Conservation (phyloP, 2,888 invertebrate species). For the Eilema griseolum region DNA sequence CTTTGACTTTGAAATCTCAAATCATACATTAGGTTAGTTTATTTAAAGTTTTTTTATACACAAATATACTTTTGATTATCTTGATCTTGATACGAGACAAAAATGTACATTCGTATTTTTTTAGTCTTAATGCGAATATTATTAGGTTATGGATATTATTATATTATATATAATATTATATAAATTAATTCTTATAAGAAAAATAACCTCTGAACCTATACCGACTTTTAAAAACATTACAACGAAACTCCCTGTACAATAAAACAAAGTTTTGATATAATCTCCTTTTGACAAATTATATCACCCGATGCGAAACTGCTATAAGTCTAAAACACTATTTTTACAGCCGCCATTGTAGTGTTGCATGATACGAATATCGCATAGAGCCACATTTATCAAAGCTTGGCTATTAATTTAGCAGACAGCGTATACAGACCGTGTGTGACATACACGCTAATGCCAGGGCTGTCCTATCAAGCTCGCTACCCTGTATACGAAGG, state of each 20-base stretch:
- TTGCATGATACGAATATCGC: conserved; percentile 49
- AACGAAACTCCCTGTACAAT: not conserved
- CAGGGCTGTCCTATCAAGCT: conserved; percentile 26
- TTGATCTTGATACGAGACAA: no score
- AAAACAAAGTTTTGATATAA: conserved; percentile 6
- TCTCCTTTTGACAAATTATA: conserved; percentile 27
- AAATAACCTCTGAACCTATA: not conserved
- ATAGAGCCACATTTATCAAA: conserved; percentile 56
- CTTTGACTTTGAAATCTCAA: no score
- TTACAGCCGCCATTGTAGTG: conserved; percentile 28
- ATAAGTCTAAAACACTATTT: conserved; percentile 44
- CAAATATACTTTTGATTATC: no score
- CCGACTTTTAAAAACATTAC: not conserved
- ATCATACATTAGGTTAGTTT: no score
- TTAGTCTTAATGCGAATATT: no score
- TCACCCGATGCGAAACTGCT: conserved; percentile 24
- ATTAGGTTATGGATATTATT: no score
- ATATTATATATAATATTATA: no score
- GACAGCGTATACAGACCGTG: conserved; percentile 42
- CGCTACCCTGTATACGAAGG: not conserved
- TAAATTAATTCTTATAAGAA: no score
- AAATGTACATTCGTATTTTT: no score
- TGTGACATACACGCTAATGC: conserved; percentile 44
- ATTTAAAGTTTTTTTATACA: no score
- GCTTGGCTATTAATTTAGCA: conserved; percentile 57